Base-by-base conservation (phyloP, 2,113 vertebrate genomes). In the Setophaga kirtlandii region DNA sequence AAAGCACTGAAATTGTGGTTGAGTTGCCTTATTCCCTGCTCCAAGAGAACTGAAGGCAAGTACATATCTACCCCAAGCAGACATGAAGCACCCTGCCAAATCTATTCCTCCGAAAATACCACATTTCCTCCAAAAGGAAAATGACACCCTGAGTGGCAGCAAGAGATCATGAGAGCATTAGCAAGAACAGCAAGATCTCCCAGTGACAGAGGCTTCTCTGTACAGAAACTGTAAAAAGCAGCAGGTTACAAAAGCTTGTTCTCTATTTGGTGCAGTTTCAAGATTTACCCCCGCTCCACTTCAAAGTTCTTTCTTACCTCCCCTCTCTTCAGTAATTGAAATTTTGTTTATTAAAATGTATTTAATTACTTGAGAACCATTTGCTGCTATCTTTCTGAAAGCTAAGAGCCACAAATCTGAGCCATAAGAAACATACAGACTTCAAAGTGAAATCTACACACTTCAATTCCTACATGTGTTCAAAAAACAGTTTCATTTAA, bases 381-480 rank as follows among this genome's bases (percentile, higher is more conserved):
- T 89, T 84, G 83, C 67, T 92, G 63, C 22, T 93, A 79, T 79
- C 94, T 87, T 31, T 93, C 83, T 63, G 90, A 96, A 94, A 73
- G 95, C 96, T 97, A 94, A 82, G 84, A 97, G 94, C 94, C 92
- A 97, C 90, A 94, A 92, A 97, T 30, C 77, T 65, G 93, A 95
- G 83, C 95, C 96, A 84, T 91, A 95, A 94, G 93, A 97, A 96
- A 93, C 77, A 83, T 8, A 83, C 8, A 83, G 77, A 91, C 93
- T 97, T 98, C 97, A 97, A 97, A 97, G 96, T 91, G 93, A 92
- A 94, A 70, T 77, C 90, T 84, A 59, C 60, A 92, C 60, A 86
- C 58, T 90, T 97, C 94, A 93, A 89, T 97, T 94, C 95, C 94
- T 83, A 69, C 63, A 93, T 2, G 1, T 65, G 82, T 91, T 91